Percentiles rank a stretch among this genome's conserved stretches.
Evolutionary conservation across 2,888 invertebrate species (phyloP).

Genomic region (Himalopsyche tibetana): DNA sequence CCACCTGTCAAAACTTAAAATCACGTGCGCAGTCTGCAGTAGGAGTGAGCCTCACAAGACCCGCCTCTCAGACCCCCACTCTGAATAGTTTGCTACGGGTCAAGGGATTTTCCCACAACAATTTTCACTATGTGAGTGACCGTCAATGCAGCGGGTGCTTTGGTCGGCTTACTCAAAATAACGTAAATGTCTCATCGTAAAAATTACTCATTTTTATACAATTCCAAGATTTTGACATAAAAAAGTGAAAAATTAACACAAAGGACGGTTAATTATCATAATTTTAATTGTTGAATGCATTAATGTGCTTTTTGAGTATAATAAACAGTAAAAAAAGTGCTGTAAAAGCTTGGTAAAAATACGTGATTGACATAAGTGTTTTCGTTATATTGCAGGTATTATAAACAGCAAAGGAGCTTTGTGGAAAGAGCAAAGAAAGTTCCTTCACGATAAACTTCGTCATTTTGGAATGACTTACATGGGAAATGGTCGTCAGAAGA

Average conservation of each 20-base stretch:
- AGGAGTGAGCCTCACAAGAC: neutral
- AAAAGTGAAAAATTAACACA: too few relatives aligned
- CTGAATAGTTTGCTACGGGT: neutral
- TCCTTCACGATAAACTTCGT: slow-evolving; percentile 89
- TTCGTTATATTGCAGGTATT: slow-evolving; percentile 80
- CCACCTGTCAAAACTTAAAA: slow-evolving; percentile 61
- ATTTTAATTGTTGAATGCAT: too few relatives aligned
- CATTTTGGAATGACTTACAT: slow-evolving; percentile 93
- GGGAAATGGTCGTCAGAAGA: slow-evolving; percentile 86
- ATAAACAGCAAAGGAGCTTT: slow-evolving; percentile 92
- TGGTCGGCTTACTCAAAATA: neutral
- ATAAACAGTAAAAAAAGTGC: too few relatives aligned
- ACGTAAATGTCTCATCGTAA: too few relatives aligned
- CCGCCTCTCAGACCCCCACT: slow-evolving; percentile 35
- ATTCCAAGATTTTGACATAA: too few relatives aligned
- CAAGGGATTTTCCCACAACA: slow-evolving; percentile 14
- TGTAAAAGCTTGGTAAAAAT: neutral
- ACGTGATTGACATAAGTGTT: neutral
- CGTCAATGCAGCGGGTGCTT: neutral
- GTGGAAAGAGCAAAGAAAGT: slow-evolving; percentile 93
- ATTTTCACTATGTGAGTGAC: slow-evolving; percentile 34
- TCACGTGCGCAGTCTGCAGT: slow-evolving; percentile 56
- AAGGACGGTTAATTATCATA: too few relatives aligned
- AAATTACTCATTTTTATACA: too few relatives aligned
- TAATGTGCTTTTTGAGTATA: too few relatives aligned